Percentiles rank a stretch among this genome's conserved stretches.
Conservation (phyloP, 2,888 invertebrate species). For the Diloba caeruleocephala region DNA sequence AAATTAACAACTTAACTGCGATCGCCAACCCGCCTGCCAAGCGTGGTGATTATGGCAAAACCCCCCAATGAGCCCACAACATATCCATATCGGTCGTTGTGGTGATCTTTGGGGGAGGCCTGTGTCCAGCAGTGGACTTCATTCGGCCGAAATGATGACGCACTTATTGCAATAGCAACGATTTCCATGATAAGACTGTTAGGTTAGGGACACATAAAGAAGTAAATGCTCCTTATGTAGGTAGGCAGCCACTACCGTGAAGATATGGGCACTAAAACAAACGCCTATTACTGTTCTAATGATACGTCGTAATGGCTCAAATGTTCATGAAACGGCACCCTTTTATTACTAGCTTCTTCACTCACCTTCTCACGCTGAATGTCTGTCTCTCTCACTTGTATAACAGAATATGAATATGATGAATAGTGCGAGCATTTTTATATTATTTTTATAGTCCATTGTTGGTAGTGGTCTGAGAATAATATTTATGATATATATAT, state of each 20-base stretch:
- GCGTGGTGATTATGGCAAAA: too few relatives aligned
- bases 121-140: too few relatives aligned
- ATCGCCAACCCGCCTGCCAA: too few relatives aligned
- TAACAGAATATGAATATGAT: constrained; percentile 55
- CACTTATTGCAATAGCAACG: not conserved
- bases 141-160: too few relatives aligned
- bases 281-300: constrained; percentile 55
- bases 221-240: constrained; percentile 33
- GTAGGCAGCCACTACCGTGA: constrained; percentile 40
- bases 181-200: constrained; percentile 22
- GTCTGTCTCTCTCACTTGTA: constrained; percentile 32
- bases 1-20: too few relatives aligned
- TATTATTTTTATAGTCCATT: constrained; percentile 47
- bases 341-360: constrained; percentile 44
- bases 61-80: too few relatives aligned
- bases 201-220: constrained; percentile 25
- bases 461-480: constrained; percentile 37
- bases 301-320: constrained; percentile 54
- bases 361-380: constrained; percentile 9
- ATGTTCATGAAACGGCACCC: constrained; percentile 49
- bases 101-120: too few relatives aligned
- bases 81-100: too few relatives aligned
- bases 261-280: constrained; percentile 53
- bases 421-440: constrained; percentile 45
- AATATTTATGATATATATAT: constrained; percentile 13